Percentiles rank a stretch among this genome's conserved stretches.
phyloP scores from a whole-genome alignment of 1,140 invertebrate species.

The Nylanderia fulva region DNA sequence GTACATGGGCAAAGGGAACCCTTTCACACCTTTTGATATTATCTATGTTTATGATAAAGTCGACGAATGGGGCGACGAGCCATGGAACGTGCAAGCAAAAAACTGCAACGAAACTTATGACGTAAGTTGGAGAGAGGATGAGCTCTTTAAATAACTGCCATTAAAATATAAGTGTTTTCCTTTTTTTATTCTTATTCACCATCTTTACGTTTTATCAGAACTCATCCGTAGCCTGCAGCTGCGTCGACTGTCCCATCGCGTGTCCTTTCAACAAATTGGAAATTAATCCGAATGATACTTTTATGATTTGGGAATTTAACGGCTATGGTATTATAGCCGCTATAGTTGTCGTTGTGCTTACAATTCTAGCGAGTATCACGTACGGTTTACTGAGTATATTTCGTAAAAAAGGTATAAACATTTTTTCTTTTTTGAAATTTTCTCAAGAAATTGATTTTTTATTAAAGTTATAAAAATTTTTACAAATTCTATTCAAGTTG shows the following conservation, averaged over 20 bases:
- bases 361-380: background rate
- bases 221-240: constrained; percentile 89
- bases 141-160: background rate
- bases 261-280: constrained; percentile 85
- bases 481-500: background rate
- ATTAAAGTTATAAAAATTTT: background rate
- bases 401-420: background rate
- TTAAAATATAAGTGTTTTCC: background rate
- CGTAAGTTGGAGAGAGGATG: constrained; percentile 77
- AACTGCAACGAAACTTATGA: constrained; percentile 88
- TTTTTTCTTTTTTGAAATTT: no score
- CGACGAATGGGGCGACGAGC: constrained; percentile 70
- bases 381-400: background rate
- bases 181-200: background rate
- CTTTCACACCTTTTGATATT: constrained; percentile 89
- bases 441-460: background rate
- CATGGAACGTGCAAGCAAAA: constrained; percentile 86
- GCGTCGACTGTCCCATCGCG: constrained; percentile 90
- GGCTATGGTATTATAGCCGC: constrained; percentile 72
- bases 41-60: constrained; percentile 86
- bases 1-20: constrained; percentile 88
- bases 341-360: constrained; percentile 63
- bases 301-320: constrained; percentile 68
- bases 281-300: background rate
- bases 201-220: constrained; percentile 70